Evolutionary conservation across 2,113 vertebrate genomes (phyloP), one percentile per base, ranked within the genome.

Genomic region (Willisornis vidua): DNA sequence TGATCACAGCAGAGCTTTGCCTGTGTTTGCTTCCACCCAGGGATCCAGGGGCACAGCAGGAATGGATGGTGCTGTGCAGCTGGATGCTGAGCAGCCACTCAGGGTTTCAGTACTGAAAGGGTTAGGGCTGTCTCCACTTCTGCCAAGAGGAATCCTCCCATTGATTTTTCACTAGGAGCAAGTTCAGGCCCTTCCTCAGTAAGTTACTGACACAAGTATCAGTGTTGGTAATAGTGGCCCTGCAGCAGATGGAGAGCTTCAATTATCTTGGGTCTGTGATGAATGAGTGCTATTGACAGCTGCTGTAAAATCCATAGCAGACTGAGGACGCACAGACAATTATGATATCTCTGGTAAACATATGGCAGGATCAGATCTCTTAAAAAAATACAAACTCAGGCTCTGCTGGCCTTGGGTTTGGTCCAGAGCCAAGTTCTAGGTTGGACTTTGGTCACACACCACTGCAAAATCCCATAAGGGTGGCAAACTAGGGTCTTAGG

Each of bases 291-390:
- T 96, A 93, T 96, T 93, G 96, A 96, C 96, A 96, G 94, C 94
- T 97, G 96, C 95, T 87, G 86, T 87, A 97, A 97, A 97, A 97
- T 96, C 93, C 94, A 97, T 93, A 96, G 94, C 95, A 95, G 93
- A 79, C 96, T 91, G 91, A 90, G 84, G 62, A 94, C 90, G 93
- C 82, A 74, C 82, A 95, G 92, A 95, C 96, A 96, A 96, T 97
- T 97, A 97, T 76, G 80, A 94, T 88, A 91, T 95, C 55, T 3
- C 92, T 89, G 85, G 88, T 96, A 96, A 97, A 97, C 93, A 96
- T 96, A 97, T 94, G 96, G 93, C 82, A 90, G 82, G 48, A 90
- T 3, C 87, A 62, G 71, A 78, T 92, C 79, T 94, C 93, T 76
- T 24, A 59, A 90, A 94, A 81, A 81, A 93, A 23, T 74, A 87